Evolutionary conservation across 1,140 invertebrate species (phyloP).

Genomic region (Aphelenchoides avenae): DNA sequence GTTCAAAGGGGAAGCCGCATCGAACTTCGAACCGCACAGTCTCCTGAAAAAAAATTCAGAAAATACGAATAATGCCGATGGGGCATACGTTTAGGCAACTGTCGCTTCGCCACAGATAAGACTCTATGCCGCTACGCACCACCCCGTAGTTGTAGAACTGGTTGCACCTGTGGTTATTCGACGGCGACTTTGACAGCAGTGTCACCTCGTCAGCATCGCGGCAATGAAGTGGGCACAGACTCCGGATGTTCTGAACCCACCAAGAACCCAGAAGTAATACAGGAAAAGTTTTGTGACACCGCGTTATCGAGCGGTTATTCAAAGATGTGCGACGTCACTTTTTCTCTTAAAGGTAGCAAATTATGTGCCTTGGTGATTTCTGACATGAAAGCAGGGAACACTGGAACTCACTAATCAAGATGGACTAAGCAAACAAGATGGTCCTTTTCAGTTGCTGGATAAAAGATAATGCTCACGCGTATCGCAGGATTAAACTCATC

Average conservation of each 20-base stretch:
- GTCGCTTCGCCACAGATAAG: neutral
- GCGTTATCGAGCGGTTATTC: neutral
- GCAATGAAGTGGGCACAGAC: neutral
- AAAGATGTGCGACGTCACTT: neutral
- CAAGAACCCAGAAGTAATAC: neutral
- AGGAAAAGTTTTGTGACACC: neutral
- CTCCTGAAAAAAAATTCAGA: too few relatives aligned
- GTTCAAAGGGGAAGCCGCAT: neutral
- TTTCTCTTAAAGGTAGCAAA: neutral
- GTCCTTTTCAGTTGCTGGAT: too few relatives aligned
- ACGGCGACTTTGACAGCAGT: neutral
- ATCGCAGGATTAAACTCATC: neutral
- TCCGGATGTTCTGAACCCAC: too few relatives aligned
- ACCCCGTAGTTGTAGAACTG: neutral
- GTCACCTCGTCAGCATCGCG: neutral
- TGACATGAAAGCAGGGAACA: neutral
- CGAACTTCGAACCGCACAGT: slow-evolving; percentile 1
- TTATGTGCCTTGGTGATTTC: too few relatives aligned
- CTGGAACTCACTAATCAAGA: neutral
- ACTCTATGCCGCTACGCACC: neutral
- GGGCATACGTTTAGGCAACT: neutral
- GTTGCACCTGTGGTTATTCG: neutral
- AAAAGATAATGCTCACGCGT: neutral
- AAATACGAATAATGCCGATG: too few relatives aligned
- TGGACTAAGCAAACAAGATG: too few relatives aligned